Evolutionary conservation across 2,888 invertebrate species (phyloP).

Genomic region (Rhyacophila evoluta): DNA sequence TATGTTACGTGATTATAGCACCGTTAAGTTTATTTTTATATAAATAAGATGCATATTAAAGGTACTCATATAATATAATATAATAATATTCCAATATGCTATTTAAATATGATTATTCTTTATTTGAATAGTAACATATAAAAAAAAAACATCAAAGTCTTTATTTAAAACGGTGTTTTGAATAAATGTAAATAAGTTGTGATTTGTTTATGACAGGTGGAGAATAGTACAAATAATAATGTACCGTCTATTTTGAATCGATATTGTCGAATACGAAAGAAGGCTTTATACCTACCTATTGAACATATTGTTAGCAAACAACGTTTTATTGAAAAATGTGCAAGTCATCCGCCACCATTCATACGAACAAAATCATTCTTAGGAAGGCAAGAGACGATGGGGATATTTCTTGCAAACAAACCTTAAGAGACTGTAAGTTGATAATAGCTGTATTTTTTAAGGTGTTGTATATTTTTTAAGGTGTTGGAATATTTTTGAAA

Average conservation of each 20-base stretch:
- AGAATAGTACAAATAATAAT: neutral
- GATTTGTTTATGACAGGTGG: neutral
- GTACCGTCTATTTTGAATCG: neutral
- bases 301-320: slow-evolving; percentile 8
- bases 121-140: no score
- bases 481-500: no score
- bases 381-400: neutral
- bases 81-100: no score
- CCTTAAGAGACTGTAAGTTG: neutral
- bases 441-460: neutral
- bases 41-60: no score
- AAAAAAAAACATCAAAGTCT: neutral
- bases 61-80: no score
- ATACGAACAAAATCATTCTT: neutral
- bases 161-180: slow-evolving; percentile 9
- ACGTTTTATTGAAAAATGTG: slow-evolving; percentile 11
- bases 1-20: no score
- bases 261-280: neutral
- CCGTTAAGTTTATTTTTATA: no score
- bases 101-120: no score
- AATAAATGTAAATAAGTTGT: neutral
- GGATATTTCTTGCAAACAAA: neutral
- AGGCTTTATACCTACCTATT: neutral
- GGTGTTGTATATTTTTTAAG: no score
- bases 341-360: slow-evolving; percentile 23